Percentiles rank a stretch among this genome's conserved stretches.
Evolutionary conservation across 2,113 vertebrate species (phyloP).

Genomic region (Irena cyanogastra): DNA sequence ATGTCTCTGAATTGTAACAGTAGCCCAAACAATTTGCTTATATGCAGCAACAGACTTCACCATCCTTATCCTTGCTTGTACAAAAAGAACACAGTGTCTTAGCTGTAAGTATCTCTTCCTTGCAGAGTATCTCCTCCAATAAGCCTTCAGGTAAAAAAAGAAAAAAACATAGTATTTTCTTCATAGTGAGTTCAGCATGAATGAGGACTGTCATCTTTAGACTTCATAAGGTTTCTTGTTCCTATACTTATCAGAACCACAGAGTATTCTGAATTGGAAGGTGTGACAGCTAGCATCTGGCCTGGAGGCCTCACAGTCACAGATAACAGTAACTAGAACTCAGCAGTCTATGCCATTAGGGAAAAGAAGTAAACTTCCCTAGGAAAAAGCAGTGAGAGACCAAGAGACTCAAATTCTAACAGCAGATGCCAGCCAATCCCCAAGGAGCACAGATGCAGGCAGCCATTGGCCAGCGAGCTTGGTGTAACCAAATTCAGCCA

Average conservation of each 20-base stretch:
- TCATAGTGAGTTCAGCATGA: background rate
- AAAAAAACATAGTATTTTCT: background rate
- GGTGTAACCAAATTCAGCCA: background rate
- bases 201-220: background rate
- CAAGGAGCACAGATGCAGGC: background rate
- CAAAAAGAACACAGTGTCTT: conserved; percentile 65
- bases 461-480: background rate
- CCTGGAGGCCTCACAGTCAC: background rate
- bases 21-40: conserved; percentile 64
- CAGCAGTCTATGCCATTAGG: background rate
- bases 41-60: conserved; percentile 70
- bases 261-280: background rate
- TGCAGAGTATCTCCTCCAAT: conserved; percentile 77
- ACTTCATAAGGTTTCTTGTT: background rate
- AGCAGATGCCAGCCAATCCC: background rate
- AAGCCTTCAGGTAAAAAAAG: conserved; percentile 61
- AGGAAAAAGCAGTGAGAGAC: background rate
- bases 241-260: background rate
- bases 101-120: conserved; percentile 72
- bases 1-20: conserved; percentile 74
- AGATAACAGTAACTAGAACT: background rate
- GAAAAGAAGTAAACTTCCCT: background rate
- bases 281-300: background rate
- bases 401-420: background rate
- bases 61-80: conserved; percentile 83